phyloP scores from a whole-genome alignment of 2,888 invertebrate species.

The Volucella zonaria region DNA sequence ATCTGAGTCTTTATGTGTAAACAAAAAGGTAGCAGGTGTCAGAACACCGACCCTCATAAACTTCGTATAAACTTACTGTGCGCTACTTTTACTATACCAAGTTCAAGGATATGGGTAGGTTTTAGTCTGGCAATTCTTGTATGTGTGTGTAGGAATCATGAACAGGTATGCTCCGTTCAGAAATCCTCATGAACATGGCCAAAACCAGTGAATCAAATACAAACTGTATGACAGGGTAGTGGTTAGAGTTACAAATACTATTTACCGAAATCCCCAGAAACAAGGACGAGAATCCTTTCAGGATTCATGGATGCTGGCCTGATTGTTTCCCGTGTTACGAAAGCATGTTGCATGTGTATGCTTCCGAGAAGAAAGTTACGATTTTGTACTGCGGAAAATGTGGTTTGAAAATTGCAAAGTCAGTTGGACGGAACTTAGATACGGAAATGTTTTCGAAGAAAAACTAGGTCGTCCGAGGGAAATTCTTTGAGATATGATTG shows the following conservation, averaged over 20 bases:
- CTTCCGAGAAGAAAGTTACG: slow-evolving; percentile 33
- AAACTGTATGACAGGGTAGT: background rate
- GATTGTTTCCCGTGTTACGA: slow-evolving; percentile 36
- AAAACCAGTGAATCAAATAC: slow-evolving; percentile 26
- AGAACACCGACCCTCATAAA: slow-evolving; percentile 4
- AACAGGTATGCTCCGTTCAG: background rate
- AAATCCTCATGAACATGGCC: slow-evolving; percentile 16
- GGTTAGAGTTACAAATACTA: slow-evolving; percentile 30
- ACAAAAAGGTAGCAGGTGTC: slow-evolving; percentile 39
- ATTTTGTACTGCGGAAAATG: slow-evolving; percentile 28
- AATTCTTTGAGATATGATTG: slow-evolving; percentile 16
- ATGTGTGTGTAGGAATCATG: slow-evolving; percentile 1
- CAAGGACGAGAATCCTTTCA: slow-evolving; percentile 38
- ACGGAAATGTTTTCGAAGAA: background rate
- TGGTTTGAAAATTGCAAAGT: slow-evolving; percentile 27
- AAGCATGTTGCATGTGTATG: slow-evolving; percentile 49
- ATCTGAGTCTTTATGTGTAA: slow-evolving; percentile 6
- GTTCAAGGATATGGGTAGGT: slow-evolving; percentile 49
- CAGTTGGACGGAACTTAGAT: background rate
- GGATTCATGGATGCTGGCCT: slow-evolving; percentile 27
- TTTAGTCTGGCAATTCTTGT: background rate
- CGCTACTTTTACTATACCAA: slow-evolving; percentile 45
- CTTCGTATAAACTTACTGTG: background rate
- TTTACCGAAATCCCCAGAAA: slow-evolving; percentile 43
- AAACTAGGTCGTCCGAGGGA: background rate